Conservation (phyloP, 1,140 invertebrate genomes). For the Pachypeltis micranthus region DNA sequence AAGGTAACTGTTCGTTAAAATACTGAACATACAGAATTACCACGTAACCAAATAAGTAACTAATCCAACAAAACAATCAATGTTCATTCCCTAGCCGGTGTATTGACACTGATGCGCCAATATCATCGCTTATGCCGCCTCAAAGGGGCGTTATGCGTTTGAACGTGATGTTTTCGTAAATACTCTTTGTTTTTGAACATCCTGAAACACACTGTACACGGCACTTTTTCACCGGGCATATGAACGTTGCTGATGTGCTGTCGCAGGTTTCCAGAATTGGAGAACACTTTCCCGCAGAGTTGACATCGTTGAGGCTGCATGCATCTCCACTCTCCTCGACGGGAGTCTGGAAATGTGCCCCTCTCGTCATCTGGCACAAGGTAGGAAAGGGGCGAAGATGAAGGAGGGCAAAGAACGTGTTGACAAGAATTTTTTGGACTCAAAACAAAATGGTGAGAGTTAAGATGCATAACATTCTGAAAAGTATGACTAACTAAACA, state of each 20-base stretch:
- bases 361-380: too few relatives aligned
- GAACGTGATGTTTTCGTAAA: slow-evolving; percentile 54
- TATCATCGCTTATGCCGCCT: slow-evolving; percentile 19
- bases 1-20: too few relatives aligned
- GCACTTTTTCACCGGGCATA: slow-evolving; percentile 49
- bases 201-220: slow-evolving; percentile 51
- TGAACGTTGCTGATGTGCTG: slow-evolving; percentile 63
- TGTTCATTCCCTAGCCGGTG: too few relatives aligned
- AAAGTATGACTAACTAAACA: too few relatives aligned
- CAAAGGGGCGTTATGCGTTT: slow-evolving; percentile 41
- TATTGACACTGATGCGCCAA: background rate
- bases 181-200: slow-evolving; percentile 59
- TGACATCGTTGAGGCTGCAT: slow-evolving; percentile 39
- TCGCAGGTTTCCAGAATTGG: slow-evolving; percentile 52
- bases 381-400: too few relatives aligned
- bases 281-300: slow-evolving; percentile 54
- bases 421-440: too few relatives aligned
- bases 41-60: too few relatives aligned
- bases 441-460: too few relatives aligned
- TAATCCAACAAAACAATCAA: too few relatives aligned
- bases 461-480: too few relatives aligned
- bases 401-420: too few relatives aligned
- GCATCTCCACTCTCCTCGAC: slow-evolving; percentile 27
- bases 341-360: slow-evolving; percentile 16
- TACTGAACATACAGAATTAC: too few relatives aligned